Evolutionary conservation across 2,888 invertebrate genomes (phyloP).

Genomic region (Drosophila vallismaia): DNA sequence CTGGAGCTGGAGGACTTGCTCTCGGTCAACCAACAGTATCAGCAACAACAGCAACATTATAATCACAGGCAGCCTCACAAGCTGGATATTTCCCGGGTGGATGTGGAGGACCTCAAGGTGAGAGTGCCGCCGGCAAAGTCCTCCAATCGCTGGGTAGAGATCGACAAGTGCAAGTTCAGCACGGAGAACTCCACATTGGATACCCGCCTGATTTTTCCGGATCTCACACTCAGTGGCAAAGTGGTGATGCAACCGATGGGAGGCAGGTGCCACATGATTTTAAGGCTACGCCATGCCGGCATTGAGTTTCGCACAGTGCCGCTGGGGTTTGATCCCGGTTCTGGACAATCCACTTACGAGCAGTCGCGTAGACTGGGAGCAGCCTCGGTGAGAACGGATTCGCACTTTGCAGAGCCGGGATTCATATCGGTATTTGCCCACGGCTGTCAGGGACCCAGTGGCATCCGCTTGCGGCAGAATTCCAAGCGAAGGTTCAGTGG

Average conservation of each 20-base stretch:
- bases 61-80: slow-evolving; percentile 73
- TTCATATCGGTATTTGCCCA: slow-evolving; percentile 94
- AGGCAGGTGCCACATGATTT: slow-evolving; percentile 90
- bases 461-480: slow-evolving; percentile 80
- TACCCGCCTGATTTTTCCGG: slow-evolving; percentile 91
- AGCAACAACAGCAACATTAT: slow-evolving; percentile 36
- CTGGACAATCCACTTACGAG: slow-evolving; percentile 62
- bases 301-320: slow-evolving; percentile 91
- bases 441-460: slow-evolving; percentile 87
- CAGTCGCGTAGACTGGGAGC: slow-evolving; percentile 76
- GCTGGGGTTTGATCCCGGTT: slow-evolving; percentile 61
- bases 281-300: slow-evolving; percentile 90
- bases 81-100: slow-evolving; percentile 72
- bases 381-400: slow-evolving; percentile 87
- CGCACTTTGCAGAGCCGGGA: slow-evolving; percentile 92
- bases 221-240: slow-evolving; percentile 91
- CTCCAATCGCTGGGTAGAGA: slow-evolving; percentile 86
- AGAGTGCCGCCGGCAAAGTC: slow-evolving; percentile 88
- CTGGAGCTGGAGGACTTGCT: slow-evolving; percentile 67
- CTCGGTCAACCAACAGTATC: slow-evolving; percentile 38
- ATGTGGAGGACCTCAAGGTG: slow-evolving; percentile 84
- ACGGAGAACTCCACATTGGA: slow-evolving; percentile 90
- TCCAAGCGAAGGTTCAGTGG: slow-evolving; percentile 81
- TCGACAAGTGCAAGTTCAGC: slow-evolving; percentile 91
- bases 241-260: slow-evolving; percentile 86